Evolutionary conservation across 2,888 invertebrate species (phyloP), one percentile per base, ranked within the genome.

Genomic region (Platycheirus albimanus): DNA sequence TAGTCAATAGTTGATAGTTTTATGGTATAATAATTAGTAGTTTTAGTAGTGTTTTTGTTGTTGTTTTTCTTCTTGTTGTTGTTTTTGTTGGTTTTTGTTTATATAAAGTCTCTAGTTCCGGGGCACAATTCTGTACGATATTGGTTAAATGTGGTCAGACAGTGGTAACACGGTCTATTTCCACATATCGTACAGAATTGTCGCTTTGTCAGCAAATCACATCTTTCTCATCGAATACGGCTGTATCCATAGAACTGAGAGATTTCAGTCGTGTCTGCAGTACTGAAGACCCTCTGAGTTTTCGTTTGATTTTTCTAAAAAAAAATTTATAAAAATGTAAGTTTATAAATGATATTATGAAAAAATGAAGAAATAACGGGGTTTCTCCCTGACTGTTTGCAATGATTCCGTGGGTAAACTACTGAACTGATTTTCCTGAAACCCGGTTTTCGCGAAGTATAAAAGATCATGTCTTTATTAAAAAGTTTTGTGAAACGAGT

Each of bases 161-260:
- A 86, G 97, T 97, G 89, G 96, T 97, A 89, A 97, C 96, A 85
- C 96, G 94, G 91, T 97, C 97, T 87, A 97, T 94, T 92, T 97
- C 96, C 90, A 96, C 96, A 91, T 96, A 97, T 90, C 96, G 95
- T 92, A 96, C 96, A 94, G 96, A 96, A 95, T 96, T 96, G 94
- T 96, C 96, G 95, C 95, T 96, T 93, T 96, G 96, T 97, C 97
- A 97, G 96, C 96, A 96, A 94, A 96, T 96, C 92, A 96, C 95
- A 91, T 96, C 96, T 91, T 96, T 96, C 88, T 96, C 96, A 87
- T 96, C 96, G 87, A 96, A 94, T 85, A 96, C 95, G 85, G 95
- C 96, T 85, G 96, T 96, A 91, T 96, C 96, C 90, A 91, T 90
- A 6, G 95, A 95, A 76, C 91, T 91, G 63, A 96, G 92, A 86